Base-by-base conservation (phyloP, 2,888 invertebrate species). In the Lordiphosa fenestrarum region DNA sequence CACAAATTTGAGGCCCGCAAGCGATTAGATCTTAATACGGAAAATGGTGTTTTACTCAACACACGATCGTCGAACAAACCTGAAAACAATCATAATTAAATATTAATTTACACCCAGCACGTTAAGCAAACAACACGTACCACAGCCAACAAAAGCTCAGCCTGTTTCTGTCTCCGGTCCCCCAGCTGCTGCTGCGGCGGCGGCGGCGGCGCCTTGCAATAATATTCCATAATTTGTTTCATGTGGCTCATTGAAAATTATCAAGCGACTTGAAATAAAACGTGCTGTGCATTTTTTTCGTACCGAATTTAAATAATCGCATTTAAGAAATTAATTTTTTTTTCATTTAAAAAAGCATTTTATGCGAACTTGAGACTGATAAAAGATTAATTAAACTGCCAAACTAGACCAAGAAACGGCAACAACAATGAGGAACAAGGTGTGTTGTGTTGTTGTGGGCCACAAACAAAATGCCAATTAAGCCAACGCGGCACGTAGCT, bases 101-200 rank as follows among this genome's bases (percentile, higher is more conserved):
- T 85, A 85, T 75, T 87, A 86, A 86, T 85, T 85, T 87, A 85
- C 84, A 84, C 85, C 70, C 66, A 65, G 53, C 63, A 81, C 70
- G 81, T 73, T 81, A 85, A 80, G 70, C 85, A 80, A 80, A 85
- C 85, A 80, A 57, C 85, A 85, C 84, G 85, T 80, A 66, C 61
- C 42, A 54, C 53, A 54, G 44, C 52, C 56, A 59, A 47, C 50
- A 65, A 47, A 41, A 47, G 55, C 56, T 40, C 46, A 33, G 56
- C 60, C 67, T 69, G 67, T 70, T 60, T 68, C 66, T 64, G 50
- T 69, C 64, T 65, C 60, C 42, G 42, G 30, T 44, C 15, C 25
- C 23, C 25, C 62, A 39, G 47, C 54, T 46, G 51, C 52, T 50
- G 47, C 54, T 46, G 51, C 52, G 50, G 25, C 40, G 37, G 46